Evolutionary conservation across 64 coral and sea anemone genomes (phyloP), one percentile per base, ranked within the genome.

Genomic region (Montipora capricornis): DNA sequence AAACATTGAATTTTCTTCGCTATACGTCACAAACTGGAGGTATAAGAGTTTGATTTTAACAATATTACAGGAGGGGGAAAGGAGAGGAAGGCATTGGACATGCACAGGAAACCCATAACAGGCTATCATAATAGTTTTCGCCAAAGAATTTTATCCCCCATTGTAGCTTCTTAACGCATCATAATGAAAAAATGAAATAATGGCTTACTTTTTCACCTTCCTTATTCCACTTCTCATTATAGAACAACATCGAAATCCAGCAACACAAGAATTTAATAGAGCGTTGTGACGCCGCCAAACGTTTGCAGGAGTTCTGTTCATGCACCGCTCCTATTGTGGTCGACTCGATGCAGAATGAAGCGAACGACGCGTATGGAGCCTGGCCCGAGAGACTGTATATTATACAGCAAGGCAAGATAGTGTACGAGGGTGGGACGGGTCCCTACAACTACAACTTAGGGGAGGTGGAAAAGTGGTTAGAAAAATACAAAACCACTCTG

Each of bases 201-300:
- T 62, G 8, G 8, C 7, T 15, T 9, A 62, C 7, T 62, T 26
- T 19, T 44, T 37, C 29, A 49, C 20, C 9, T 86, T 20, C 3
- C 4, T 67, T 4, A 4, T 49, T 50, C 9, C 0, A 55, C 52
- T 5, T 9, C 9, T 55, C 69, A 19, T 19, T 48, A 20, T 77
- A 93, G 92, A 86, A 86, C n/a, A 93, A 93, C 83, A 4, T 93
- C 11, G 84, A 93, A 87, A 93, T 93, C 14, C 5, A 44, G 51
- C 92, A 93, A 49, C 92, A 87, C 50, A 80, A 68, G 48, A 74
- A 14, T 44, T 83, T 68, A 58, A 16, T 94, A 22, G 95, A 96
- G n/a, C 87, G 95, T 11, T 80, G 88, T 80, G 37, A 55, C 1
- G 95, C 95, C 44, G 95, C 95, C 13, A 22, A 78, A 17, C 85